Evolutionary conservation across 2,113 vertebrate species (phyloP), one percentile per base, ranked within the genome.

Genomic region (Protomyctophum bolini): DNA sequence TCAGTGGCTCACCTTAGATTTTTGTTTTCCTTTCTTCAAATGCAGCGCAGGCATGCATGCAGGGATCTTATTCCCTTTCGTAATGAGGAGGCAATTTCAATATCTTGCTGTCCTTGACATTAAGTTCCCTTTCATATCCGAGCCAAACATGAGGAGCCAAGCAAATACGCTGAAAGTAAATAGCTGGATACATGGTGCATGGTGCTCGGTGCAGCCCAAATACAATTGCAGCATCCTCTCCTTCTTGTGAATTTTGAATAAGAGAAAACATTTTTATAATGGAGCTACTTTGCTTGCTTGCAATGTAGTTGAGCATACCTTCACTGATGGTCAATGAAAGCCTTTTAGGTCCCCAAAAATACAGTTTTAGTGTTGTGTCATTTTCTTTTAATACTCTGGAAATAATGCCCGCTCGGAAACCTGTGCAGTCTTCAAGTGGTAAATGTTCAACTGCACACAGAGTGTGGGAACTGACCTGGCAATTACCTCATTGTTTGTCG

Each of bases 71-170:
- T 79, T 72, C 51, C 50, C 48, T 29, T 62, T 1, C 58, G 50
- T 62, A 77, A 70, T 66, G 1, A 73, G 57, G 56, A 72, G 55
- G 65, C 75, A 68, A 55, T 59, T 78, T 33, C 61, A 50, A 76
- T 79, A 77, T 63, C 68, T 63, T 75, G 5, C 12, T 70, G 57
- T 80, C 76, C 68, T 70, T 83, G 74, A 72, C 73, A 48, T 50
- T 65, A 29, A 45, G 6, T 79, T 83, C 70, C 48, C 59, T 61
- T 80, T 66, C 58, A 59, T 74, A 54, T 64, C 58, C 51, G 49
- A 73, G 80, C 75, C 82, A 86, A 86, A 77, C 76, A 87, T 66
- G 70, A 83, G 73, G 76, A 76, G 48, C 46, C 73, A 76, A 82
- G 75, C 21, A 21, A 21, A 21, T 21, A 21, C 21, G 21, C 79